A percentile compares a stretch with the other conserved stretches of the same genome.
These are phyloP conservation scores for Chironomus striatipennis DNA, from an alignment of 1,140 invertebrate genomes.

Conservation along the genomic window DNA sequence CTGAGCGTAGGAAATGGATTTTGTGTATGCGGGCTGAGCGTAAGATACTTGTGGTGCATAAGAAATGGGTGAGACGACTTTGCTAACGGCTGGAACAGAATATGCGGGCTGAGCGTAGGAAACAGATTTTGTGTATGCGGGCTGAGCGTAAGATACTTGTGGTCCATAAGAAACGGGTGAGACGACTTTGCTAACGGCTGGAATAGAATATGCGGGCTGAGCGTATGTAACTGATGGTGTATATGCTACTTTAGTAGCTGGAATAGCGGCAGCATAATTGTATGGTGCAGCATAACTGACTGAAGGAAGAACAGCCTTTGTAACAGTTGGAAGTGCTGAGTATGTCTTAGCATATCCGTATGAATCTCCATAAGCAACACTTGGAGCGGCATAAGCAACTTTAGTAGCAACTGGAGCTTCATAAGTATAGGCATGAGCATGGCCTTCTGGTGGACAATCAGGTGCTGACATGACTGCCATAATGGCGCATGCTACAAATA, in stretches of 20 bases:
- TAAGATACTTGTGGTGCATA: not conserved
- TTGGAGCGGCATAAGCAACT: too few species aligned
- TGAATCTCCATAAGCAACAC: not conserved
- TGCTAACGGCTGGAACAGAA: not conserved
- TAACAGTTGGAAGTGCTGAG: not conserved
- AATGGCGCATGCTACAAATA: constrained; percentile 3
- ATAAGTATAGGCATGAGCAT: not conserved
- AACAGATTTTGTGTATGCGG: not conserved
- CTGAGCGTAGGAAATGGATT: not conserved
- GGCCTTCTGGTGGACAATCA: constrained; percentile 18
- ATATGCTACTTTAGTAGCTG: not conserved
- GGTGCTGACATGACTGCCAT: not conserved
- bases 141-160: not conserved
- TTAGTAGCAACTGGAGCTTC: not conserved
- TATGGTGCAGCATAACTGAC: not conserved
- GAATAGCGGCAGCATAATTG: not conserved
- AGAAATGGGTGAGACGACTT: not conserved
- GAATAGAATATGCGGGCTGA: not conserved
- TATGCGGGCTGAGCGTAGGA: not conserved
- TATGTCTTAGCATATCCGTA: not conserved
- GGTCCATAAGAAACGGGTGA: not conserved
- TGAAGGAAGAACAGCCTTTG: not conserved
- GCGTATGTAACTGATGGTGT: not conserved
- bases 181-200: not conserved
- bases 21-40: not conserved